phyloP scores from a whole-genome alignment of 2,888 invertebrate genomes.

The Smittia aterrima region DNA sequence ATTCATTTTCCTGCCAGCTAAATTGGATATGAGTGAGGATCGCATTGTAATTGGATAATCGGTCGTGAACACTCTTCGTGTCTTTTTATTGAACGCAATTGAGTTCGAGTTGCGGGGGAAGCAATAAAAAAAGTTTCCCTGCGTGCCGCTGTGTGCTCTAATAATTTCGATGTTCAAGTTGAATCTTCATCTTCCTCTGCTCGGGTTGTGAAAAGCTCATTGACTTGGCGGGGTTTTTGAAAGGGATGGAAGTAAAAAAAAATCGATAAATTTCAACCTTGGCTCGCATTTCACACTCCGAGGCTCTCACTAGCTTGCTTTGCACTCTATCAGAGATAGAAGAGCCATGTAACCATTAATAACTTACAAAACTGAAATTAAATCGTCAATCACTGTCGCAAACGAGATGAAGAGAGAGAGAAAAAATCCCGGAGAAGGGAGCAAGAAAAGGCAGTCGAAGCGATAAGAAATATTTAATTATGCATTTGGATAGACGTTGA shows the following conservation, averaged over 20 bases:
- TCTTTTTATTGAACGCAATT: slow-evolving; percentile 1
- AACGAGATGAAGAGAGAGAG: neutral
- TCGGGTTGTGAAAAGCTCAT: too few relatives aligned
- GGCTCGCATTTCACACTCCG: neutral
- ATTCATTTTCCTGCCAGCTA: neutral
- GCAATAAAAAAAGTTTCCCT: neutral
- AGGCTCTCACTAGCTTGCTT: neutral
- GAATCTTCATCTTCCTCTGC: too few relatives aligned
- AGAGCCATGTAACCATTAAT: slow-evolving; percentile 8
- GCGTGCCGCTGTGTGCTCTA: neutral
- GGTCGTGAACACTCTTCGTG: slow-evolving; percentile 2
- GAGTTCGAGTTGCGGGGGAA: neutral
- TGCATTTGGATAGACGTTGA: slow-evolving; percentile 8
- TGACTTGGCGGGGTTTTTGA: neutral
- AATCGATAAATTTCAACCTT: slow-evolving; percentile 1
- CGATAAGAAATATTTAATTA: slow-evolving; percentile 8
- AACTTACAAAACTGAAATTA: slow-evolving; percentile 3
- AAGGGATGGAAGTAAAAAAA: neutral
- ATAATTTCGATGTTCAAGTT: too few relatives aligned
- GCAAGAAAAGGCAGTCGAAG: neutral
- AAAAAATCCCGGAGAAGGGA: neutral
- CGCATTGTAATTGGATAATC: neutral
- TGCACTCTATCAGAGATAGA: neutral
- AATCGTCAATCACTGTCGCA: slow-evolving; percentile 8
- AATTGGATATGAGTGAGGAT: neutral